phyloP scores from a whole-genome alignment of 2,888 invertebrate species.

The Philaethria dido region DNA sequence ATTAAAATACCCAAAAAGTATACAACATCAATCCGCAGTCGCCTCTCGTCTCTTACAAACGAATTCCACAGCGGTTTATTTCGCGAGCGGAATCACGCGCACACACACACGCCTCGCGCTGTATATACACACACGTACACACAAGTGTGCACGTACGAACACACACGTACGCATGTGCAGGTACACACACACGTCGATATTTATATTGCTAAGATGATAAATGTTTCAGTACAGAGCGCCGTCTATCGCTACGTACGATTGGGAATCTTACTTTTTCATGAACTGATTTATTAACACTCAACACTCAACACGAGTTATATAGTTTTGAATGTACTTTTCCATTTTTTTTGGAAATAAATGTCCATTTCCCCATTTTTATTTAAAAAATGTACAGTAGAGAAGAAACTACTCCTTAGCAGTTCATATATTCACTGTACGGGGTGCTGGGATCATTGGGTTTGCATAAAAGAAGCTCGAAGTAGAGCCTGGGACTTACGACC shows the following conservation, averaged over 20 bases:
- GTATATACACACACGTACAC: conserved; percentile 2
- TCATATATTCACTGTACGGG: no score
- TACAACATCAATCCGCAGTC: conserved; percentile 2
- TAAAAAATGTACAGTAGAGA: no score
- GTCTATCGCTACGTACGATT: background rate
- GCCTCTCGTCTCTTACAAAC: conserved; percentile 34
- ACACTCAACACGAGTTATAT: background rate
- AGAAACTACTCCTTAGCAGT: no score
- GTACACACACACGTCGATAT: conserved; percentile 28
- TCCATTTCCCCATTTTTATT: no score
- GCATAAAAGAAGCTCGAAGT: no score
- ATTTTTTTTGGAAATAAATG: no score
- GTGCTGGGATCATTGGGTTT: no score
- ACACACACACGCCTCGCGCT: conserved; percentile 8
- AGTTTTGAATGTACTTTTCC: background rate
- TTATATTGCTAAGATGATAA: conserved; percentile 45
- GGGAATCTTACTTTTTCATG: conserved; percentile 24
- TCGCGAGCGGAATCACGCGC: conserved; percentile 33
- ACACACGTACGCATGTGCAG: background rate
- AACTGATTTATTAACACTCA: conserved; percentile 21
- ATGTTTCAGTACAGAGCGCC: conserved; percentile 37
- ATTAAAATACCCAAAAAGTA: background rate
- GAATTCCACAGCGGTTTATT: conserved; percentile 40
- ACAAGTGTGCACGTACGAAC: background rate
- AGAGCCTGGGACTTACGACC: no score